Base-by-base conservation (phyloP, 2,113 vertebrate species). In the Ramphastos sulfuratus region DNA sequence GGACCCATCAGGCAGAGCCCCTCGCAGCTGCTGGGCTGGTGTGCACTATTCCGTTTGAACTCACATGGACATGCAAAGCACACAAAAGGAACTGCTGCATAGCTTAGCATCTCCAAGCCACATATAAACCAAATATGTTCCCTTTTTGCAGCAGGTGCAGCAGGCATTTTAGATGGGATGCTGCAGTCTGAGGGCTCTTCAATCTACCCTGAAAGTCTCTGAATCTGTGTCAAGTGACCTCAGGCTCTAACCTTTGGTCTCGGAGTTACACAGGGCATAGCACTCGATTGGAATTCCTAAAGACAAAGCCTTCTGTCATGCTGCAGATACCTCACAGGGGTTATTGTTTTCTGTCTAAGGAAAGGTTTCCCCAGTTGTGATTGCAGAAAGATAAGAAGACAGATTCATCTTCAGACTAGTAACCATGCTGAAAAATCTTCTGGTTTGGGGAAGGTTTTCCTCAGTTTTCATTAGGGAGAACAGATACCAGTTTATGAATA, bases 121-220 rank as follows among this genome's bases (percentile, higher is more conserved):
- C 65, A 10, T 73, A 31, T 10, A 17, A 69, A 82, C 60, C 15
- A 10, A 11, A 4, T 1, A 7, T 10, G 4, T 13, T 67, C 8
- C 16, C 28, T 42, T 59, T 46, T 33, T 0, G 0, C 31, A 31
- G n/a, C 37, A 31, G 39, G 37, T 46, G 15, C 12, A 4, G 20
- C 86, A 65, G 33, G 44, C 60, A 31, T 58, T 66, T 67, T 24
- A 42, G 50, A 24, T 23, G 23, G 50, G 50, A 52, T 52, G 50
- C 21, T 52, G 50, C 50, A 52, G 50, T 25, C 50, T 25, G 4
- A 19, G 50, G 37, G 55, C 31, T 82, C 18, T 15, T 58, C 10
- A 71, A 10, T 21, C 18, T 39, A 20, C 60, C 33, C 56, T 33
- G 39, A 72, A 88, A 61, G 16, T 48, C 64, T 58, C 46, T 4